Conservation (phyloP, 1,140 invertebrate species). For the Papilio xuthus region DNA sequence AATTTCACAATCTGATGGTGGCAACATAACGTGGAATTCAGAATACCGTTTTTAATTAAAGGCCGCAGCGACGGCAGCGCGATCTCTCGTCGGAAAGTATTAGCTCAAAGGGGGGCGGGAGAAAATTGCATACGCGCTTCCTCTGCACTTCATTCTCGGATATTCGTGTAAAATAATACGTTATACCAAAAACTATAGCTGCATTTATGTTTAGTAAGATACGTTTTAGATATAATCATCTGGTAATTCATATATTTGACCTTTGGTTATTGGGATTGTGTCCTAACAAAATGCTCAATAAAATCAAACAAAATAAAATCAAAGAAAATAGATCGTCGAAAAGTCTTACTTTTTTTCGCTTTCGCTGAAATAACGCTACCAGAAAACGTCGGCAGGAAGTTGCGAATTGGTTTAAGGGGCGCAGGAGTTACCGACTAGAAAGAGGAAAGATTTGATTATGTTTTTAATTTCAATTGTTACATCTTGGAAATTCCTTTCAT, state of each 20-base stretch:
- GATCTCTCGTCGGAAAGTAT: slow-evolving; percentile 50
- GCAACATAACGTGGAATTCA: slow-evolving; percentile 43
- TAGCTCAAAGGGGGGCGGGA: slow-evolving; percentile 35
- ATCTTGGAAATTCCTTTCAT: slow-evolving; percentile 41
- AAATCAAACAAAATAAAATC: no score
- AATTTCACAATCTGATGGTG: neutral
- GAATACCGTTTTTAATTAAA: slow-evolving; percentile 60
- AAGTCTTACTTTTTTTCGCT: no score
- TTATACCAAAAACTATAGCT: slow-evolving; percentile 39
- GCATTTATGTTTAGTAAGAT: slow-evolving; percentile 41
- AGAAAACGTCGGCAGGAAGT: no score
- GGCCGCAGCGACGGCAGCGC: slow-evolving; percentile 39
- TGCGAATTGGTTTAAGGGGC: no score
- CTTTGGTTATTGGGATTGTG: neutral
- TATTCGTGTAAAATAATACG: slow-evolving; percentile 42
- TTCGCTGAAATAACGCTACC: no score
- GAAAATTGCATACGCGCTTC: slow-evolving; percentile 41
- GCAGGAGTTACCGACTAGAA: no score
- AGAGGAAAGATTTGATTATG: no score
- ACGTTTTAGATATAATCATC: neutral
- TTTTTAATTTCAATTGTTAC: neutral
- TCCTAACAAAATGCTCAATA: neutral
- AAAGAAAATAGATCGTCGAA: no score
- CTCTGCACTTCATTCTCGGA: slow-evolving; percentile 42
- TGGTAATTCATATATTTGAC: neutral